Conservation (phyloP, 2,888 invertebrate genomes). For the Netelia fuscicornis region DNA sequence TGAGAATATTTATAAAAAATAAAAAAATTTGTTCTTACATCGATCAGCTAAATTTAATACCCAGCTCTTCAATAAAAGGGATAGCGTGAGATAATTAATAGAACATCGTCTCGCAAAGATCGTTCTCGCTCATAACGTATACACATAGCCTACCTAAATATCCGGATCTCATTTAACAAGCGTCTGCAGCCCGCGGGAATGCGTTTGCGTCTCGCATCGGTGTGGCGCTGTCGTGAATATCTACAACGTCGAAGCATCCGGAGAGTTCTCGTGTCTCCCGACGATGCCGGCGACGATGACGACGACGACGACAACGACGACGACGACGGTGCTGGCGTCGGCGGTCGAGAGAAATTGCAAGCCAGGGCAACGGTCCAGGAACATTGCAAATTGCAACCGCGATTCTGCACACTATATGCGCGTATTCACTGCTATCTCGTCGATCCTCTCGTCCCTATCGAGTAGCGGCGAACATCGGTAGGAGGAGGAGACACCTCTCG, state of each 20-base stretch:
- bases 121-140: neutral
- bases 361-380: conserved; percentile 68
- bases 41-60: neutral
- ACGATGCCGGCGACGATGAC: conserved; percentile 33
- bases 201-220: conserved; percentile 58
- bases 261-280: conserved; percentile 34
- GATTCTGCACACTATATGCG: conserved; percentile 19
- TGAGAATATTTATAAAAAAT: no score
- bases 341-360: conserved; percentile 69
- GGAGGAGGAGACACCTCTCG: conserved; percentile 50
- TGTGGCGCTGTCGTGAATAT: conserved; percentile 43
- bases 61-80: neutral
- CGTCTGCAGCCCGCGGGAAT: conserved; percentile 59
- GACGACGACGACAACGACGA: conserved; percentile 37
- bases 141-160: conserved; percentile 62
- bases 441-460: conserved; percentile 2
- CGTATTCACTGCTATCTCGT: conserved; percentile 32
- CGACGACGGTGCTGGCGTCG: conserved; percentile 55
- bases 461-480: neutral
- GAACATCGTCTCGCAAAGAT: conserved; percentile 14
- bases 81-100: neutral
- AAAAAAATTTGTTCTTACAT: neutral
- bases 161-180: conserved; percentile 68
- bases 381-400: conserved; percentile 45
- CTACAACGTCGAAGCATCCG: conserved; percentile 31